Base-by-base conservation (phyloP, 1,140 invertebrate genomes). In the Micrasema longulum region DNA sequence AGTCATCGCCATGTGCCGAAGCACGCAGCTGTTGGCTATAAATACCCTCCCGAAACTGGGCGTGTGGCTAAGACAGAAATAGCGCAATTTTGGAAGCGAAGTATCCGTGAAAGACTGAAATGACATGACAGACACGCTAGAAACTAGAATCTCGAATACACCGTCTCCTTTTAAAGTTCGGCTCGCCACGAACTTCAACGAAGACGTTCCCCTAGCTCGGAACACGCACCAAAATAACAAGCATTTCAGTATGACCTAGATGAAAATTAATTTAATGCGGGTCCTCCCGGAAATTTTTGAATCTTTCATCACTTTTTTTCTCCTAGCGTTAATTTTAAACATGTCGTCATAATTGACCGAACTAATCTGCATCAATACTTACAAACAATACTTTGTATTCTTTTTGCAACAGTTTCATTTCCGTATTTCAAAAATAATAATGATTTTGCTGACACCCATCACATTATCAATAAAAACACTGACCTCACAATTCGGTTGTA, bases 151-250 rank as follows among this genome's bases (percentile, higher is more conserved):
- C 16, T 23, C 18, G 52, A 53, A 55, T 62, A 50, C 53, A 52
- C 9, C 47, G 38, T 69, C 64, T 73, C 71, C 71, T 73, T 73
- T 73, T 73, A 62, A 63, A 73, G 71, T 53, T 69, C 20, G 68
- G 43, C 41, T 53, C 45, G n/a, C 18, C 50, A 16, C 45, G 18
- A 20, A 12, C 60, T n/a, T n/a, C n/a, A n/a, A 20, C 14, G 20
- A 23, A 16, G 43, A 45, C n/a, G 18, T 45, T 14, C 43, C 18
- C n/a, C 18, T 14, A 16, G 12, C 23, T 18, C 12, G 12, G 18
- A 14, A 9, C 16, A 52, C 47, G 47, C 14, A 50, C 14, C 47
- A 22, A 16, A 2, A 50, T 20, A 2, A 22, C 6, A 14, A 18
- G 20, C 5, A 4, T 23, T 50, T 23, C 48, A 23, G n/a, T 52